A percentile compares a stretch with the other conserved stretches of the same genome.
Evolutionary conservation across 2,797 vertebrate species (phyloP).

Genomic region (Gymnothorax javanicus): DNA sequence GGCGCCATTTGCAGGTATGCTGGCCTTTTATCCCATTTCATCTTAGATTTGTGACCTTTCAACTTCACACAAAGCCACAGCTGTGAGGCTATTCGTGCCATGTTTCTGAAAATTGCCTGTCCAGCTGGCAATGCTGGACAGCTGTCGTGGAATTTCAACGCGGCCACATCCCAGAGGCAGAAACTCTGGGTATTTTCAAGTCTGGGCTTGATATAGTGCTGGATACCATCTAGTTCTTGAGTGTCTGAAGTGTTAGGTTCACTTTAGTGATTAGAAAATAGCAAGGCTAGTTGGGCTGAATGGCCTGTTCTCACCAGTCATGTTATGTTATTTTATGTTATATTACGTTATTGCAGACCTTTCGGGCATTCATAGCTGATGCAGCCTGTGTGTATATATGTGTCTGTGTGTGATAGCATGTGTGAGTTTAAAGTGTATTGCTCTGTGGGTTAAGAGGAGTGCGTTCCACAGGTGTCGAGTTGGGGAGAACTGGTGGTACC

Average conservation of each 20-base stretch:
- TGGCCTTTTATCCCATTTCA: neutral
- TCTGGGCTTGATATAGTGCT: too few relatives aligned
- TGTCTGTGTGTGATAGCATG: neutral
- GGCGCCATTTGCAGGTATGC: conserved; percentile 94
- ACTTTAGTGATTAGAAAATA: too few relatives aligned
- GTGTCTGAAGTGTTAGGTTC: too few relatives aligned
- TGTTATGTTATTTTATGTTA: too few relatives aligned
- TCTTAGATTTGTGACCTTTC: neutral
- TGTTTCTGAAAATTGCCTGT: neutral
- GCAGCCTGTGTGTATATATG: neutral
- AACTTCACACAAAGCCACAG: neutral
- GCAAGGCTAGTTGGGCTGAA: too few relatives aligned
- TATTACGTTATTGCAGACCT: too few relatives aligned
- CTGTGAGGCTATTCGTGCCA: neutral
- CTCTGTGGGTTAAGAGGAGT: neutral
- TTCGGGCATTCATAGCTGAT: too few relatives aligned
- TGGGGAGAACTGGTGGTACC: conserved; percentile 95
- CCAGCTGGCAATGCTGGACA: neutral
- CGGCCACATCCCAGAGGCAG: too few relatives aligned
- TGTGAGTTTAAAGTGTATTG: neutral
- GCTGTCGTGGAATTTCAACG: too few relatives aligned
- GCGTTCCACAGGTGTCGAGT: conserved; percentile 81
- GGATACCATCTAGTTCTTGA: too few relatives aligned
- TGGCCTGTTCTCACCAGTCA: too few relatives aligned
- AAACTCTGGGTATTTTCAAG: too few relatives aligned